These are phyloP conservation scores for Aegithalos caudatus DNA, from an alignment of 2,113 vertebrate species.

Conservation along the genomic window DNA sequence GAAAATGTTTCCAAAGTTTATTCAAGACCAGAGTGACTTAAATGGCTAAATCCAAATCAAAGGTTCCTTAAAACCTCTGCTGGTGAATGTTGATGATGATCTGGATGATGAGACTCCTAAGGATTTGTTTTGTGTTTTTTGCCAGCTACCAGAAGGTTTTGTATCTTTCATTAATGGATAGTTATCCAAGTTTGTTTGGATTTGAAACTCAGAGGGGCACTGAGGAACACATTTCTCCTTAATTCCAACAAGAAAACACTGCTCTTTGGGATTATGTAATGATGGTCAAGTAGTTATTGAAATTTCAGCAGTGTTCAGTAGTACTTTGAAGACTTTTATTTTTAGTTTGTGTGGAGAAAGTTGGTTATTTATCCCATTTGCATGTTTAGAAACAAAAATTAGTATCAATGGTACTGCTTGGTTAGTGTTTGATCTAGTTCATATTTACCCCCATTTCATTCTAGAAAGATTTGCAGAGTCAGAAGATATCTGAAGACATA, in stretches of 20 bases:
- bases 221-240: not conserved
- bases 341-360: not conserved
- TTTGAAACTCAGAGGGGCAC: not conserved
- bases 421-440: not conserved
- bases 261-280: not conserved
- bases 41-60: not conserved
- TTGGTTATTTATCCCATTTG: not conserved
- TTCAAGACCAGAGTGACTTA: not conserved
- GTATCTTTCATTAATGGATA: not conserved
- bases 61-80: not conserved
- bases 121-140: not conserved
- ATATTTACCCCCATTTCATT: not conserved
- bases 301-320: not conserved
- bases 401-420: not conserved
- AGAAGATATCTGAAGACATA: not conserved
- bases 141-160: not conserved
- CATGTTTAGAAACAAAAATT: not conserved
- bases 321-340: not conserved
- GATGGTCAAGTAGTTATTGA: not conserved
- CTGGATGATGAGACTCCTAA: not conserved
- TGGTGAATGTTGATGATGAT: not conserved
- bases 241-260: not conserved
- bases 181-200: not conserved
- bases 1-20: not conserved
- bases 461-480: not conserved